phyloP scores from a whole-genome alignment of 1,140 invertebrate genomes.

The Drosophila parvula region DNA sequence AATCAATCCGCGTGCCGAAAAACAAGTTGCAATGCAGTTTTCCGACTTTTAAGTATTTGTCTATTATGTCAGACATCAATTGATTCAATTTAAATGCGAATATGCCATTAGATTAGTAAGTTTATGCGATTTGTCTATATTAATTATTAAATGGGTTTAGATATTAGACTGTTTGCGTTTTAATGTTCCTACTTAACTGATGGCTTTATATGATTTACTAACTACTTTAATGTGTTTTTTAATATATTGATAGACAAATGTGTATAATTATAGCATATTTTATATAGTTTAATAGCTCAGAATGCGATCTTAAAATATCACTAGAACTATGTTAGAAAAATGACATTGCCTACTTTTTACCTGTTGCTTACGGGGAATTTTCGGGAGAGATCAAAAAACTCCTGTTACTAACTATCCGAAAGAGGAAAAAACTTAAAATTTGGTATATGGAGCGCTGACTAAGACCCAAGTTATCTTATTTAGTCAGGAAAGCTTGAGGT shows the following conservation, averaged over 20 bases:
- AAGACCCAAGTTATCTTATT: background rate
- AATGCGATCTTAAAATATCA: background rate
- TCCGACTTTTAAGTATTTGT: conserved; percentile 17
- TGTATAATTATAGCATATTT: no score
- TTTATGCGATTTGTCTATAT: conserved; percentile 16
- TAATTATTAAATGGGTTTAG: conserved; percentile 23
- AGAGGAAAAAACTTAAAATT: background rate
- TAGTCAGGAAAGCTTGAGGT: background rate
- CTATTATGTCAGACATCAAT: conserved; percentile 8
- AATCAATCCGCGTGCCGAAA: conserved; percentile 1
- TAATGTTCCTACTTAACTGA: background rate
- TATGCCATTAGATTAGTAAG: background rate
- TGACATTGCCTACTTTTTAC: background rate
- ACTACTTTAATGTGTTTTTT: background rate
- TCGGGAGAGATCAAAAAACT: background rate
- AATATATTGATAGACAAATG: background rate
- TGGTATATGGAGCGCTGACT: background rate
- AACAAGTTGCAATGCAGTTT: conserved; percentile 22
- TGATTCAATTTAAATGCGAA: conserved; percentile 1
- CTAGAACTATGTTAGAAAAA: rapidly evolving
- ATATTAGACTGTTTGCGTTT: background rate
- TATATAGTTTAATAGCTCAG: no score
- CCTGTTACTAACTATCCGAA: rapidly evolving
- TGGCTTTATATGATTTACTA: background rate
- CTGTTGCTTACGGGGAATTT: background rate